phyloP scores from a whole-genome alignment of 2,797 vertebrate genomes.

The Salarias fasciatus region DNA sequence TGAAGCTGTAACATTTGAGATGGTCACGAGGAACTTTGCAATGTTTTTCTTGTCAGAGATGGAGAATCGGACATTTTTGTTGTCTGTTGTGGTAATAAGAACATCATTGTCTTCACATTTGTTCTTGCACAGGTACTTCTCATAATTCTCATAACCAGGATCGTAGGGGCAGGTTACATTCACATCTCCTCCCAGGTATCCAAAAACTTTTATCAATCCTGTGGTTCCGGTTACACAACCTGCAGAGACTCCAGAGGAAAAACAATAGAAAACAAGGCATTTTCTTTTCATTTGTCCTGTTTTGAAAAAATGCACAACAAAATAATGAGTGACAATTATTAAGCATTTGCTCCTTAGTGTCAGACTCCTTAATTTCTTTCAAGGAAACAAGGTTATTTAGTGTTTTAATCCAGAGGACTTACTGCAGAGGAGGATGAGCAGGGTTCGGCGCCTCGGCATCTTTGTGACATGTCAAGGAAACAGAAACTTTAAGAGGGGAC shows the following conservation, averaged over 20 bases:
- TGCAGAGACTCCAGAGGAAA: constrained; percentile 27
- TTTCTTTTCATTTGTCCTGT: too few species aligned
- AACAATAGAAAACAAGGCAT: neutral
- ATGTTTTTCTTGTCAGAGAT: constrained; percentile 29
- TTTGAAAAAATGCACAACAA: too few species aligned
- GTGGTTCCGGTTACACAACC: constrained; percentile 3
- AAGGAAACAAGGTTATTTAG: too few species aligned
- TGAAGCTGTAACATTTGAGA: neutral
- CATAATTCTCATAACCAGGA: neutral
- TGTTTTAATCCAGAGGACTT: constrained; percentile 21
- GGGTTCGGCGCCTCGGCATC: constrained; percentile 15
- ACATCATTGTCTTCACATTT: constrained; percentile 22
- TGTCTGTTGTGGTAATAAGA: constrained; percentile 25
- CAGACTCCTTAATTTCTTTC: too few species aligned
- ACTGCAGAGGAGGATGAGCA: constrained; percentile 34
- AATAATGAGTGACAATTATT: too few species aligned
- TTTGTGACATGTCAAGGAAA: neutral
- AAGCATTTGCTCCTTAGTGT: too few species aligned
- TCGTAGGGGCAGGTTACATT: constrained; percentile 29
- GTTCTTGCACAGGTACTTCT: constrained; percentile 68
- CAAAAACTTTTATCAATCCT: constrained; percentile 12
- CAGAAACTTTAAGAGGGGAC: neutral
- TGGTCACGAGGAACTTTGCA: constrained; percentile 21
- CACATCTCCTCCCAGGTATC: constrained; percentile 28
- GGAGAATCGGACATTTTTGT: constrained; percentile 22